Conservation (phyloP, 2,113 vertebrate genomes). For the Dromaius novaehollandiae region DNA sequence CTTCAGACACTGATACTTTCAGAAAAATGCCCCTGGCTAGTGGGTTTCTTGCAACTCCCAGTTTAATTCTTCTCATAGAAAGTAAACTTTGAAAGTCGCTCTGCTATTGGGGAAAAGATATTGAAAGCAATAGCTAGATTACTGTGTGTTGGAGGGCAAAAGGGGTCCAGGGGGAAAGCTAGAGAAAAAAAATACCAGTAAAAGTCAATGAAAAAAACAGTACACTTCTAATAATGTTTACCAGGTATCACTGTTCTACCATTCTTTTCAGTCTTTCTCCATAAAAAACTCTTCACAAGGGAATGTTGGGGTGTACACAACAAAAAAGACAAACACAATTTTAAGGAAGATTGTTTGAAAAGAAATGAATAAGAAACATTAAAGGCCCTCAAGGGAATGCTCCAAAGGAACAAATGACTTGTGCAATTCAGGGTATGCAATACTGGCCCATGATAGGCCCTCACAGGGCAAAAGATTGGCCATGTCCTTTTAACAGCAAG, state of each 20-base stretch:
- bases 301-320: background rate
- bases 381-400: background rate
- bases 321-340: background rate
- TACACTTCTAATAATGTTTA: background rate
- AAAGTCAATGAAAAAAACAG: background rate
- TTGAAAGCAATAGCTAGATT: background rate
- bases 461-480: background rate
- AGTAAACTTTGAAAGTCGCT: background rate
- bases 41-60: background rate
- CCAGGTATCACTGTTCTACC: background rate
- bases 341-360: constrained; percentile 28
- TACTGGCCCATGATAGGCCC: background rate
- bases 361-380: background rate
- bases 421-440: background rate
- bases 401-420: background rate
- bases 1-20: background rate
- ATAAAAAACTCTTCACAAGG: background rate
- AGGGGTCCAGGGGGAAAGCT: background rate
- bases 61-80: background rate
- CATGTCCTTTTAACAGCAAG: background rate
- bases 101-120: background rate
- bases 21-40: background rate
- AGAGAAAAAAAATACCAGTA: background rate
- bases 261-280: background rate
- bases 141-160: background rate